Conservation (phyloP, 2,113 vertebrate genomes). For the Arenaria interpres region DNA sequence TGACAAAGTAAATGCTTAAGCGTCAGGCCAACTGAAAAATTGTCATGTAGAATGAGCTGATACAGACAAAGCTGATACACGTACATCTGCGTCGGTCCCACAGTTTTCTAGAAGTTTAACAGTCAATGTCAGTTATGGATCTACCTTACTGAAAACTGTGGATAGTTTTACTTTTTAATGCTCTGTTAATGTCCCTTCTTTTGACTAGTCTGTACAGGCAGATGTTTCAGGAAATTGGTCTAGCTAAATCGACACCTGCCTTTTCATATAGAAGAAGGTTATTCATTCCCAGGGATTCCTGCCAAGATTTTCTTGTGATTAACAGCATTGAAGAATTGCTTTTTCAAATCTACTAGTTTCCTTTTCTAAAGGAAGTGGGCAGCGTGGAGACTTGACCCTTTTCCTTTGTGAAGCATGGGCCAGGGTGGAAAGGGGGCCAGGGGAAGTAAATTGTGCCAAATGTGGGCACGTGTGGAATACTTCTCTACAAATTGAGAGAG, state of each 20-base stretch:
- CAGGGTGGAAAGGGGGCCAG: background rate
- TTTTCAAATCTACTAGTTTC: background rate
- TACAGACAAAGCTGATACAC: background rate
- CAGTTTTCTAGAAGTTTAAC: background rate
- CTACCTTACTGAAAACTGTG: background rate
- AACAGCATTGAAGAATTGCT: background rate
- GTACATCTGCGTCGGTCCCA: background rate
- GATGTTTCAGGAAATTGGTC: background rate
- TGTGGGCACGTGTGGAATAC: accelerated
- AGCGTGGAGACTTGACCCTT: background rate
- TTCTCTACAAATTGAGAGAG: background rate
- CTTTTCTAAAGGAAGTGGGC: background rate
- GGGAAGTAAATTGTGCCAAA: background rate
- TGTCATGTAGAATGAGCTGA: background rate
- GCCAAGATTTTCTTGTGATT: background rate
- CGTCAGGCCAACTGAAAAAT: background rate
- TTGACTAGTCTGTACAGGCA: background rate
- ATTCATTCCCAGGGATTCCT: background rate
- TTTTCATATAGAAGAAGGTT: background rate
- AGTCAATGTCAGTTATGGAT: background rate
- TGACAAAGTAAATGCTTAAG: background rate
- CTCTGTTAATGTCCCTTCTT: background rate
- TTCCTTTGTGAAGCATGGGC: background rate
- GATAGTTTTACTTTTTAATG: background rate
- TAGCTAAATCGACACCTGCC: background rate